A percentile compares a stretch with the other conserved stretches of the same genome.
Conservation (phyloP, 1,140 invertebrate genomes). For the Eueides isabella region DNA sequence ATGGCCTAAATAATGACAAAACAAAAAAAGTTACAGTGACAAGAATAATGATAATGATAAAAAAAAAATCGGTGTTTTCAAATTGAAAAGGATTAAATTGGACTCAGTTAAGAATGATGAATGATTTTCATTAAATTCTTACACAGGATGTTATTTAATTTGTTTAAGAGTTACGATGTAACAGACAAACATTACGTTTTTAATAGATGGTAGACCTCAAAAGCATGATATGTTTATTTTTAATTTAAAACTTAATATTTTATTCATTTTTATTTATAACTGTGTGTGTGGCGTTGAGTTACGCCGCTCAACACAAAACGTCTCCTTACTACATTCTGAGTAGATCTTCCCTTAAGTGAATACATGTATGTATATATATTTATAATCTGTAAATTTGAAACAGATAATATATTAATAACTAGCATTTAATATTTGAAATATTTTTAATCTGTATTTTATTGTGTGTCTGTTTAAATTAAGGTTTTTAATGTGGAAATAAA, state of each 20-base stretch:
- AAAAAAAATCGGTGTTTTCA: background rate
- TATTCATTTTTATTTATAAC: too few species aligned
- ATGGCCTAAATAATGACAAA: background rate
- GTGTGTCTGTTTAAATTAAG: background rate
- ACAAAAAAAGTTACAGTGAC: background rate
- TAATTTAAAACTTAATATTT: too few species aligned
- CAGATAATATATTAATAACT: background rate
- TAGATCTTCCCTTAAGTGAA: background rate
- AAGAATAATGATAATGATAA: conserved; percentile 2
- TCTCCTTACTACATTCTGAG: background rate
- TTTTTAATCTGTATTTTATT: background rate
- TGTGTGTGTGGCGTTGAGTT: too few species aligned
- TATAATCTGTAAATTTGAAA: background rate
- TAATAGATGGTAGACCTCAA: too few species aligned
- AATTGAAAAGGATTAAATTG: conserved; percentile 1
- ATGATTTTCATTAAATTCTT: too few species aligned
- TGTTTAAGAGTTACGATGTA: too few species aligned
- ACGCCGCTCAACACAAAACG: too few species aligned
- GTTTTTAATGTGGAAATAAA: background rate
- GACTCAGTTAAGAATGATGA: conserved; percentile 47
- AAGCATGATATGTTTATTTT: too few species aligned
- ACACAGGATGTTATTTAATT: too few species aligned
- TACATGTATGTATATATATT: background rate
- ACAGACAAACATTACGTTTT: too few species aligned
- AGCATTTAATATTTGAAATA: conserved; percentile 2